Evolutionary conservation across 1,140 invertebrate genomes (phyloP).

Genomic region (Drosophila ercepeae): DNA sequence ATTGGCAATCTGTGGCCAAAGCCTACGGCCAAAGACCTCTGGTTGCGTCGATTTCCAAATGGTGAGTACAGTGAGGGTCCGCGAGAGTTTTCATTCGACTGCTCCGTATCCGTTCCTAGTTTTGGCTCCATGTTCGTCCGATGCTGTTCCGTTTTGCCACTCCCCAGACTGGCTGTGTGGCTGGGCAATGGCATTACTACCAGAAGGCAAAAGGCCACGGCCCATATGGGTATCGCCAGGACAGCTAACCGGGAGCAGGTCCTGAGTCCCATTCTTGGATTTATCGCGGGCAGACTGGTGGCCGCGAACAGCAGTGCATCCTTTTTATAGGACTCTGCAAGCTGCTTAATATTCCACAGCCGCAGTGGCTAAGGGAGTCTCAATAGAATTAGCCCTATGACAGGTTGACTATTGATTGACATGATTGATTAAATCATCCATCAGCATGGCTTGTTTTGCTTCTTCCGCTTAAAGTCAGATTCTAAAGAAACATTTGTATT

Average conservation of each 20-base stretch:
- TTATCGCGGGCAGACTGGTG: slow-evolving; percentile 8
- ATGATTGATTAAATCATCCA: slow-evolving; percentile 35
- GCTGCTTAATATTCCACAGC: slow-evolving; percentile 17
- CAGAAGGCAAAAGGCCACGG: slow-evolving; percentile 21
- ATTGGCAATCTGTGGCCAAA: slow-evolving; percentile 22
- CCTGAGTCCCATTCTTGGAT: slow-evolving; percentile 17
- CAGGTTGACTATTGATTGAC: slow-evolving; percentile 54
- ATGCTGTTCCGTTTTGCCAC: slow-evolving; percentile 28
- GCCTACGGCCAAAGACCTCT: slow-evolving; percentile 32
- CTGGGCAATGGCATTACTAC: not conserved
- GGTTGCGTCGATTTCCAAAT: slow-evolving; percentile 23
- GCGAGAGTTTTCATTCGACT: not conserved
- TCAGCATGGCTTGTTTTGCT: not conserved
- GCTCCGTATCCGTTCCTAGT: slow-evolving; percentile 2
- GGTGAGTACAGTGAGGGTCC: not conserved
- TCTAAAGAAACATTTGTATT: not conserved
- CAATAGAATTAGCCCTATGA: slow-evolving; percentile 14
- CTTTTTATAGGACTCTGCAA: slow-evolving; percentile 38
- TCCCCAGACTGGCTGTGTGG: slow-evolving; percentile 16
- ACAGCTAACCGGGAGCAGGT: slow-evolving; percentile 2
- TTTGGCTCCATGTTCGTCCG: slow-evolving; percentile 27
- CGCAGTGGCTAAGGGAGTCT: not conserved
- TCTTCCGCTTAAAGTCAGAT: not conserved
- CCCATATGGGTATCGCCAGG: slow-evolving; percentile 13
- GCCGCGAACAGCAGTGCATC: not conserved